Evolutionary conservation across 2,888 invertebrate genomes (phyloP), one percentile per base, ranked within the genome.

Genomic region (Theretra japonica): DNA sequence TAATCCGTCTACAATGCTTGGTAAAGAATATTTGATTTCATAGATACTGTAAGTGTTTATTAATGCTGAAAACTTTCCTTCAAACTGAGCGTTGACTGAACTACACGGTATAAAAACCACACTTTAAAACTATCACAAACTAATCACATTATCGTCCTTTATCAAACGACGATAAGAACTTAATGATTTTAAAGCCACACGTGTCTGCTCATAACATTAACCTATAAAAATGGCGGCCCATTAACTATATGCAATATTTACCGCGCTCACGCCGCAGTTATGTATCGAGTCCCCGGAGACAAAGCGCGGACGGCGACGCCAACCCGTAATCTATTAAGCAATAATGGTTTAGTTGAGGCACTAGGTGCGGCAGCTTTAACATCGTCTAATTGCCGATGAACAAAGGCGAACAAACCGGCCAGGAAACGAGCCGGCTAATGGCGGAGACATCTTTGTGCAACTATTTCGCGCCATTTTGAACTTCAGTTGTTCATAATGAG

Each of bases 261-360:
- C 23, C 23, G 65, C 41, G 17, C 33, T 25, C 28, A 25, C 4
- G 23, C 74, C 65, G 69, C 76, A 81, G 79, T 79, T 80, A 77
- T 75, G 76, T 78, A 77, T 79, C 76, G 48, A 76, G 11, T 79
- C 76, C 75, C 73, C 41, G 72, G 75, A 86, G 83, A 89, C 88
- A 88, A 88, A 89, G 88, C 84, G 68, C 73, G 77, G 75, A 77
- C 73, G 76, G 77, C 80, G 80, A 76, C 77, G 86, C 84, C 82
- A 81, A 86, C 82, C 85, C 83, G 83, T 90, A 88, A 90, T 88
- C 88, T 90, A 90, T 90, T 89, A 89, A 87, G 87, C 86, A 88
- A 89, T 90, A 90, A 90, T 88, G 72, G 76, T 74, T 68, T 73
- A 73, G 73, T 71, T 75, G 75, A 77, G 72, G 78, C 77, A 75